Conservation (phyloP, 2,888 invertebrate species). For the Cerceris ruficornis region DNA sequence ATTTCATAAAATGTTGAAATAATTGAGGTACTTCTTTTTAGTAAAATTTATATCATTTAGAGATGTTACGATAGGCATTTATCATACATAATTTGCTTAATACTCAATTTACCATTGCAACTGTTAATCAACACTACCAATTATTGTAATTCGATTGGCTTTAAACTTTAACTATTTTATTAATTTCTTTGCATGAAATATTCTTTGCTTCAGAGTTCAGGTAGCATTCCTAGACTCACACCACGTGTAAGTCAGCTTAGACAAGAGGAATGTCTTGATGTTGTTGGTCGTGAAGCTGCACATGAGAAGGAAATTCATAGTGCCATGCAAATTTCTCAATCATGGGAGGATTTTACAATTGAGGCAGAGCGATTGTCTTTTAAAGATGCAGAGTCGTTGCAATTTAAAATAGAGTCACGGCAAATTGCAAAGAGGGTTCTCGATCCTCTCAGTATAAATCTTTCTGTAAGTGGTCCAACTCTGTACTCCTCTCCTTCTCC, state of each 20-base stretch:
- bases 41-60: too few relatives aligned
- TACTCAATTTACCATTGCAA: too few relatives aligned
- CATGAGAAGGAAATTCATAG: conserved; percentile 96
- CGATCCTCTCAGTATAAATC: conserved; percentile 80
- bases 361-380: conserved; percentile 84
- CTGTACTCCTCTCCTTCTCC: conserved; percentile 86
- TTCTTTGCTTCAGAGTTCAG: conserved; percentile 81
- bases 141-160: not conserved
- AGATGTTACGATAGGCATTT: too few relatives aligned
- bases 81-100: too few relatives aligned
- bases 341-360: conserved; percentile 94
- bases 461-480: conserved; percentile 82
- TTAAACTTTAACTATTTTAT: not conserved
- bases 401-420: conserved; percentile 72
- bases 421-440: conserved; percentile 75
- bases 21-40: too few relatives aligned
- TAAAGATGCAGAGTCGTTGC: conserved; percentile 78
- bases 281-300: conserved; percentile 92
- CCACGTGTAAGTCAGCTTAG: conserved; percentile 94
- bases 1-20: too few relatives aligned
- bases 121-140: too few relatives aligned
- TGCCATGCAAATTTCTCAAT: conserved; percentile 96
- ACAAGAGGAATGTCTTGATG: conserved; percentile 93
- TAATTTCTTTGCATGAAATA: conserved; percentile 19
- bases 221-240: conserved; percentile 85